These are phyloP conservation scores for Gyrodactylus bullatarudis DNA, from an alignment of 1,140 invertebrate species.

Conservation along the genomic window DNA sequence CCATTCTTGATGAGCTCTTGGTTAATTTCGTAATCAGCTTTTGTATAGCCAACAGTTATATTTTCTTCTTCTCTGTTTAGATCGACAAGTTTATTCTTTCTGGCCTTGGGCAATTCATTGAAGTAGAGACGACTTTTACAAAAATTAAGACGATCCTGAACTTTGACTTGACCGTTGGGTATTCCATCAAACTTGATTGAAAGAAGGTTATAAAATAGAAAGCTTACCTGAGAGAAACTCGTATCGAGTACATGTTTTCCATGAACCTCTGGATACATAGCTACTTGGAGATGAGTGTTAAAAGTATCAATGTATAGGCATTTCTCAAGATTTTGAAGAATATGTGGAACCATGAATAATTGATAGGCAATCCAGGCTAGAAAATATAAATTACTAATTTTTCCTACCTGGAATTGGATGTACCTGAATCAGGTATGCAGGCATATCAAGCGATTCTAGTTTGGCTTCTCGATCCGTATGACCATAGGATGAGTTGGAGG, in stretches of 20 bases:
- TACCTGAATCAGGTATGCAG: neutral
- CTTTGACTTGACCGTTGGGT: neutral
- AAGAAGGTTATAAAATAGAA: neutral
- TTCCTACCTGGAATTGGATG: neutral
- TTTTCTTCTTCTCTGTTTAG: neutral
- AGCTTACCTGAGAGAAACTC: neutral
- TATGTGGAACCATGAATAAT: neutral
- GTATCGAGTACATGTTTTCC: neutral
- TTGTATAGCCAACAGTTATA: neutral
- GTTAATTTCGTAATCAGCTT: neutral
- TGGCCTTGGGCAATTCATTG: neutral
- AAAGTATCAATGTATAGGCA: neutral
- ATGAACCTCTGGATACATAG: neutral
- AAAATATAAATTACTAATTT: neutral
- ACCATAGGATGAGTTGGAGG: neutral
- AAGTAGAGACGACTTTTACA: neutral
- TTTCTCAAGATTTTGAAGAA: neutral
- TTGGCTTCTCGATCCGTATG: neutral
- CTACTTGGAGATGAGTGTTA: neutral
- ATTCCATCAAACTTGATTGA: neutral
- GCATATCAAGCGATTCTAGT: neutral
- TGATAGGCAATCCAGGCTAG: neutral
- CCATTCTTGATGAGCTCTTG: neutral
- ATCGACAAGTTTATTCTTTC: neutral
- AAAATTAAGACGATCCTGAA: neutral